These are phyloP conservation scores for Drosophila elegans DNA, from an alignment of 1,140 invertebrate species.

Conservation along the genomic window DNA sequence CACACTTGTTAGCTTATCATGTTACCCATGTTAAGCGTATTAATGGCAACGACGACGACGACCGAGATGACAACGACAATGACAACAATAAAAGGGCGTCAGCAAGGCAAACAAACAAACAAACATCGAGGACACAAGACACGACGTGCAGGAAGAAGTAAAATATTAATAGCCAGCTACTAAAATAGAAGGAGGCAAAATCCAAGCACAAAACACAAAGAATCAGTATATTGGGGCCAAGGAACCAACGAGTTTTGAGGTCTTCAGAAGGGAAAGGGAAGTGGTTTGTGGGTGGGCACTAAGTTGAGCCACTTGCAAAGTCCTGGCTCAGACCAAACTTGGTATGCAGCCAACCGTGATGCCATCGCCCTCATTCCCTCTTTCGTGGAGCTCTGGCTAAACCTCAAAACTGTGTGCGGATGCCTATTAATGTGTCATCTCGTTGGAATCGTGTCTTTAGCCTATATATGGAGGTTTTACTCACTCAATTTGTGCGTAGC, in stretches of 20 bases:
- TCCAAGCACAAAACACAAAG: conserved; percentile 49
- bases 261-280: neutral
- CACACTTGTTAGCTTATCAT: conserved; percentile 82
- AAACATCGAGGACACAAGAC: conserved; percentile 44
- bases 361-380: conserved; percentile 30
- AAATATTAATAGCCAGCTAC: conserved; percentile 81
- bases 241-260: conserved; percentile 39
- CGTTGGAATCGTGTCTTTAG: conserved; percentile 14
- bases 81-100: conserved; percentile 53
- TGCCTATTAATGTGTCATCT: conserved; percentile 54
- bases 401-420: conserved; percentile 66
- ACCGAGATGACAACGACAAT: conserved; percentile 40
- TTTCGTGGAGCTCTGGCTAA: conserved; percentile 42
- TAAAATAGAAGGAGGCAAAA: conserved; percentile 65
- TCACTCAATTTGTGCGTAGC: conserved; percentile 17
- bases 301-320: conserved; percentile 33
- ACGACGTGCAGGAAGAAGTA: conserved; percentile 55
- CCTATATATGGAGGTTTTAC: conserved; percentile 9
- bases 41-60: conserved; percentile 56
- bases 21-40: conserved; percentile 81
- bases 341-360: conserved; percentile 40
- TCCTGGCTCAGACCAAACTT: conserved; percentile 52
- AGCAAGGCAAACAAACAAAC: conserved; percentile 49
- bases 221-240: conserved; percentile 31
- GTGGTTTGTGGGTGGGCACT: neutral